Percentiles rank a stretch among this genome's conserved stretches.
These are phyloP conservation scores for Cyrtorhinus lividipennis DNA, from an alignment of 1,140 invertebrate genomes.

Conservation along the genomic window DNA sequence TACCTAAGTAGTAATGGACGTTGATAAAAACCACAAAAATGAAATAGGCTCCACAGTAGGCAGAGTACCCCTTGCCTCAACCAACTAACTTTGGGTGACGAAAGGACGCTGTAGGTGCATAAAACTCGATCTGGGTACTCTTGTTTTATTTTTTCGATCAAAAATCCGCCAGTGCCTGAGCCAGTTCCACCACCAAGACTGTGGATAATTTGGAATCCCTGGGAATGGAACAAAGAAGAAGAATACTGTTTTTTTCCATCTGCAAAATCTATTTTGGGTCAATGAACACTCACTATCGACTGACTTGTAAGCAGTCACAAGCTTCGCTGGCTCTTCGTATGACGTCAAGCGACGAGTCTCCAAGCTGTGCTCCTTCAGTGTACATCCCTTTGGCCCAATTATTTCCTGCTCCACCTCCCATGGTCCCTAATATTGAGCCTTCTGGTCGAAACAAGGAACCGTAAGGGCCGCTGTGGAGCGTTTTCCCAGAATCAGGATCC, in stretches of 20 bases:
- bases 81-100: slow-evolving; percentile 84
- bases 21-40: too few relatives aligned
- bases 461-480: slow-evolving; percentile 34
- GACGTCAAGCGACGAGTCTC: background rate
- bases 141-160: slow-evolving; percentile 70
- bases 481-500: slow-evolving; percentile 40
- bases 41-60: too few relatives aligned
- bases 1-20: too few relatives aligned
- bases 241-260: background rate
- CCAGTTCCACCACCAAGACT: slow-evolving; percentile 72
- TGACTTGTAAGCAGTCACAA: slow-evolving; percentile 16
- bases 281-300: too few relatives aligned
- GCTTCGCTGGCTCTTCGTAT: background rate
- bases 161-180: slow-evolving; percentile 69
- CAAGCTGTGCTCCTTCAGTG: slow-evolving; percentile 2
- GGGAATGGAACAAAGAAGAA: slow-evolving; percentile 28
- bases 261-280: too few relatives aligned
- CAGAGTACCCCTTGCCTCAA: too few relatives aligned
- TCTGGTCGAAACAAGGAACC: slow-evolving; percentile 42
- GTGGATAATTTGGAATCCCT: slow-evolving; percentile 70
- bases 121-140: slow-evolving; percentile 83
- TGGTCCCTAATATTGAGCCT: slow-evolving; percentile 35
- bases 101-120: slow-evolving; percentile 75
- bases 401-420: slow-evolving; percentile 15
- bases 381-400: slow-evolving; percentile 28